These are phyloP conservation scores for Chloroclysta siterata DNA, from an alignment of 2,888 invertebrate genomes.

Conservation along the genomic window DNA sequence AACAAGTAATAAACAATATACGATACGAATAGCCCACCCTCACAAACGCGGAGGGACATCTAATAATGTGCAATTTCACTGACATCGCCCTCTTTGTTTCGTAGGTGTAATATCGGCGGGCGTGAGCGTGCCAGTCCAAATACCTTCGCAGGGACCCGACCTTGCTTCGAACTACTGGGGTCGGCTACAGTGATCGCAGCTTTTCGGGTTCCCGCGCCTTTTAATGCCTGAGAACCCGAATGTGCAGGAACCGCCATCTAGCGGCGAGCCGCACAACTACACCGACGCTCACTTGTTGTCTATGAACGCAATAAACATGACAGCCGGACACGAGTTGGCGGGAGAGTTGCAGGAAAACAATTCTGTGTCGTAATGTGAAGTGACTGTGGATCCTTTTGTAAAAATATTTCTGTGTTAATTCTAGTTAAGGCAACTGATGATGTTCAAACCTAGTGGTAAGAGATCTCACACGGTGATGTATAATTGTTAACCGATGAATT, in stretches of 20 bases:
- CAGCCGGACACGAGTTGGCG: slow-evolving; percentile 81
- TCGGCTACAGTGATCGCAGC: slow-evolving; percentile 96
- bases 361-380: slow-evolving; percentile 58
- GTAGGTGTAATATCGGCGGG: slow-evolving; percentile 96
- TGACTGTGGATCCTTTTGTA: slow-evolving; percentile 49
- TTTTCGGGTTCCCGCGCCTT: slow-evolving; percentile 93
- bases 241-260: slow-evolving; percentile 75
- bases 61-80: slow-evolving; percentile 47
- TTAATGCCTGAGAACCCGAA: slow-evolving; percentile 88
- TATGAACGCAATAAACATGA: slow-evolving; percentile 82
- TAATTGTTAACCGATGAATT: slow-evolving; percentile 25
- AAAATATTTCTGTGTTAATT: slow-evolving; percentile 35
- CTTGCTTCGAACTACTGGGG: slow-evolving; percentile 95
- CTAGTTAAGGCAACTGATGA: slow-evolving; percentile 76
- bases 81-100: slow-evolving; percentile 61
- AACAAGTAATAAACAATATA: slow-evolving; percentile 18
- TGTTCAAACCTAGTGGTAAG: slow-evolving; percentile 81
- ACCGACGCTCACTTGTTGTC: slow-evolving; percentile 72
- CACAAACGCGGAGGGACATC: slow-evolving; percentile 27
- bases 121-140: slow-evolving; percentile 96
- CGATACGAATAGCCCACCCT: slow-evolving; percentile 24
- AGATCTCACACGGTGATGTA: slow-evolving; percentile 63
- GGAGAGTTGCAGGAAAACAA: slow-evolving; percentile 70
- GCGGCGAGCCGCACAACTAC: slow-evolving; percentile 81
- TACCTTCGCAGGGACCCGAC: slow-evolving; percentile 93